These are phyloP conservation scores for Hyppa rectilinea DNA, from an alignment of 2,888 invertebrate genomes.

Conservation along the genomic window DNA sequence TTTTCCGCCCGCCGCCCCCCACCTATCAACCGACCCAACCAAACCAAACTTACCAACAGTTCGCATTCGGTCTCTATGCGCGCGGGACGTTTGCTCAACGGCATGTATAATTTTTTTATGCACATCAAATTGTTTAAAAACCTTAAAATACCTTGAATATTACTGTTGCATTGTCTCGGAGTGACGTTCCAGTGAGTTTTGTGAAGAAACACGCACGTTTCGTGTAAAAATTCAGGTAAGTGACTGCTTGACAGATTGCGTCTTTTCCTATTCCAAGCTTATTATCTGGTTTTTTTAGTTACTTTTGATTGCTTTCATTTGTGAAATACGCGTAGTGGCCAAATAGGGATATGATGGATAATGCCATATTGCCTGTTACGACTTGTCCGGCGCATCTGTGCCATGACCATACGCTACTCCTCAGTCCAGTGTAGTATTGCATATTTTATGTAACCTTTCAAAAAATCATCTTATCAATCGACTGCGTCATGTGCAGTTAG, in stretches of 20 bases:
- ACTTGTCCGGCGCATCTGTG: conserved; percentile 71
- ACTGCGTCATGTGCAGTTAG: conserved; percentile 74
- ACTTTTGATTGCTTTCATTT: conserved; percentile 76
- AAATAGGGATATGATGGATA: conserved; percentile 60
- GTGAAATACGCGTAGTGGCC: conserved; percentile 60
- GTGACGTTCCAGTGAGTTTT: conserved; percentile 86
- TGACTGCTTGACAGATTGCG: conserved; percentile 88
- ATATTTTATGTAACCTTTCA: conserved; percentile 68
- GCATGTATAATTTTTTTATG: conserved; percentile 89
- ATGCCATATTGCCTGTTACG: conserved; percentile 74
- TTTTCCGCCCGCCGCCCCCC: conserved; percentile 84
- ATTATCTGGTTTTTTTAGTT: conserved; percentile 75
- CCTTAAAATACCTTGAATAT: conserved; percentile 88
- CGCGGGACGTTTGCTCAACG: conserved; percentile 87
- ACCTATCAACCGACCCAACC: conserved; percentile 78
- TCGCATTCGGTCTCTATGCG: conserved; percentile 91
- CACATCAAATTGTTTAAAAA: conserved; percentile 88
- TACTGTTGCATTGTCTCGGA: conserved; percentile 79
- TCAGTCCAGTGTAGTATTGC: conserved; percentile 57
- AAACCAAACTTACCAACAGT: conserved; percentile 88
- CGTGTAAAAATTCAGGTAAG: conserved; percentile 88
- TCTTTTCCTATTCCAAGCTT: conserved; percentile 86
- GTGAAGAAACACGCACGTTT: conserved; percentile 83
- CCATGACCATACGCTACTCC: conserved; percentile 74
- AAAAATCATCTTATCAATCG: conserved; percentile 74